Base-by-base conservation (phyloP, 2,113 vertebrate genomes). In the Heterotis niloticus region DNA sequence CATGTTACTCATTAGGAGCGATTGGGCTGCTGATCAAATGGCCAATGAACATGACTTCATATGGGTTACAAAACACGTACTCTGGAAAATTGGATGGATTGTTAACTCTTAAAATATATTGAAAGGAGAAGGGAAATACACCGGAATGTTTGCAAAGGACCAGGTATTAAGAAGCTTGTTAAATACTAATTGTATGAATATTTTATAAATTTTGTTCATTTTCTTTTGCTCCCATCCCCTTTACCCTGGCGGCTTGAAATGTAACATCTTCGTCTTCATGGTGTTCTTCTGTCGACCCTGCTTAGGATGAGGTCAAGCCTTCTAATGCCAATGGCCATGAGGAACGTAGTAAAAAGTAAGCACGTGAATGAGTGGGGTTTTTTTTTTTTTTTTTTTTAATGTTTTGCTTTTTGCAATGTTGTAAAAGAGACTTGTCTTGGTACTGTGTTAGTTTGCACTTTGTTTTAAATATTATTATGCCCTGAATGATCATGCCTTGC, bases 241-340 rank as follows among this genome's bases (percentile, higher is more conserved):
- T 96, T 94, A 95, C 95, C 93, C 95, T 98, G 94, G 96, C 95
- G 92, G 95, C 95, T 96, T 97, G 95, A 95, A 97, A 93, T 99
- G 92, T 98, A 95, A 94, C 95, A 94, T 88, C 95, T 96, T 93
- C 96, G 94, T 95, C 95, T 94, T 98, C 95, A 98, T 91, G 96
- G 97, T 99, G 95, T 99, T 99, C 94, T 99, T 98, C 96, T 99
- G 96, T 99, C 96, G 94, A 98, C 96, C 94, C 94, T 96, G 95
- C 96, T 98, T 98, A 99, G 98, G 98, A 98, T 95, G 98, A 99
- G 95, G 96, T 95, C 95, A 99, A 98, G 92, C 92, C 97, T 93
- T 96, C 95, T 95, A 97, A 96, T 96, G 95, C 97, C 90, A 98
- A 99, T 80, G 96, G 96, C 90, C 96, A 98, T 11, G 96, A 98